Base-by-base conservation (phyloP, 2,113 vertebrate genomes). In the Taurulus bubalis region DNA sequence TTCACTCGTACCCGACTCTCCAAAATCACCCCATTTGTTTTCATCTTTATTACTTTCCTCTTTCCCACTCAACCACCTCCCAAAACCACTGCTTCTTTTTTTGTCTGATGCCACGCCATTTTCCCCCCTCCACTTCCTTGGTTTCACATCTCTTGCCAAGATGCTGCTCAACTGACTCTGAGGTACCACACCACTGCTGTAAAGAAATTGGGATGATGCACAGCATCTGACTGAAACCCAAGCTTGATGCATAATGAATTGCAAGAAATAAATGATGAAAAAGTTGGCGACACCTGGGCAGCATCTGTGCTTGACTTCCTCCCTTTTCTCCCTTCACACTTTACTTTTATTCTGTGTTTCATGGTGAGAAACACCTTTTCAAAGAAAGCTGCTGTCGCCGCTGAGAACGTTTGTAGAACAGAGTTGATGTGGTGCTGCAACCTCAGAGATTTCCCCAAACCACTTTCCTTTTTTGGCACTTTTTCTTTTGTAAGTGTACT, bases 61-160 rank as follows among this genome's bases (percentile, higher is more conserved):
- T 74, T 66, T 55, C 22, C 59, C 12, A 24, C 67, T 71, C 68
- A 75, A 67, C 68, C 73, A 40, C 80, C 66, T 80, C 77, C 82
- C 60, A 51, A 45, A 86, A 80, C 62, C 80, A 42, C 83, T 69
- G 70, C 81, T 51, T 72, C 45, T 59, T 32, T 85, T n/a, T 45
- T 62, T 78, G 64, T 89, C 73, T 91, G 87, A 89, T 82, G 84
- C 79, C 60, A 77, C 85, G 85, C 82, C 82, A 85, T 90, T 71
- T 87, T 71, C 38, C 24, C n/a, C n/a, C 34, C 18, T 64, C 58
- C 7, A 20, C 65, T 77, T 85, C 63, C 79, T 69, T n/a, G 40
- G 28, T 90, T 88, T 91, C 83, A 86, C 85, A 93, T 91, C 90
- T 90, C 77, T 55, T 93, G 90, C 93, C 91, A 92, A 91, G 81